phyloP scores from a whole-genome alignment of 2,113 vertebrate genomes.

The Pontoporia blainvillei region DNA sequence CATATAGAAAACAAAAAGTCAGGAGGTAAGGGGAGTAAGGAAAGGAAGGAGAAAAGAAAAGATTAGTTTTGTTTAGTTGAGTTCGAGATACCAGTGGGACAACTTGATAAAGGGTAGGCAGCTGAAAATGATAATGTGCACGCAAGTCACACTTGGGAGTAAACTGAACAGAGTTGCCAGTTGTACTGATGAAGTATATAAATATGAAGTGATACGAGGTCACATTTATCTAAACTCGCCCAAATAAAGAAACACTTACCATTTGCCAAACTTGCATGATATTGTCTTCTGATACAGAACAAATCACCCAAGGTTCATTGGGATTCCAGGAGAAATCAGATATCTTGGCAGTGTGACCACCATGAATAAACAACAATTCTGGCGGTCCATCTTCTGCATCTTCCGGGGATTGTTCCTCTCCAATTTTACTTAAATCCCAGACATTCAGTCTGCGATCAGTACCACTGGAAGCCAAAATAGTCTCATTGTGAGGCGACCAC shows the following conservation, averaged over 20 bases:
- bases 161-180: background rate
- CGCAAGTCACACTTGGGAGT: background rate
- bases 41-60: background rate
- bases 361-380: constrained; percentile 98
- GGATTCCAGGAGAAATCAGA: constrained; percentile 99
- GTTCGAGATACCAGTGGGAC: background rate
- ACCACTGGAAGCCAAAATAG: constrained; percentile 97
- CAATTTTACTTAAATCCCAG: constrained; percentile 99
- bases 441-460: constrained; percentile 97
- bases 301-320: constrained; percentile 99
- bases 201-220: background rate
- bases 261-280: constrained; percentile 99
- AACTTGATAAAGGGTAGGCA: background rate
- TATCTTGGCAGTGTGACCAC: constrained; percentile 98
- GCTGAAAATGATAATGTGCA: background rate
- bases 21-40: background rate
- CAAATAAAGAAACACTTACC: constrained; percentile 80
- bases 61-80: background rate
- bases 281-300: constrained; percentile 99
- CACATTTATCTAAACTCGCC: background rate
- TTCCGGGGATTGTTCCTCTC: constrained; percentile 97
- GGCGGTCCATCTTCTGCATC: constrained; percentile 98
- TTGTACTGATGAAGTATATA: background rate
- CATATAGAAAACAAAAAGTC: background rate
- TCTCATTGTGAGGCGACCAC: constrained; percentile 99